Evolutionary conservation across 2,113 vertebrate genomes (phyloP).

Genomic region (Hipposideros armiger): DNA sequence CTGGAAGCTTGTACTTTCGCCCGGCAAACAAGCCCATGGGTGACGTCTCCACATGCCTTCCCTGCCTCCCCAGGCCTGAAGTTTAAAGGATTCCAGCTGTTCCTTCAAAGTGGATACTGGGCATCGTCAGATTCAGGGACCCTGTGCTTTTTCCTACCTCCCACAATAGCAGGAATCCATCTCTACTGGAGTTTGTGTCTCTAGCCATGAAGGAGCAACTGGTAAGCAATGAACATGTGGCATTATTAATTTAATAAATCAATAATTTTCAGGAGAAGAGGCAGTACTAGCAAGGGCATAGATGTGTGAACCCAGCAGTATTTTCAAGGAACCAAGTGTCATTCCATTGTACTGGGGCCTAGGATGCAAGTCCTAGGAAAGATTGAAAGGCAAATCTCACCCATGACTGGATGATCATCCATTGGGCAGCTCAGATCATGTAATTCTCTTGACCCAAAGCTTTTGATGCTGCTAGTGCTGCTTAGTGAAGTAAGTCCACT

Average conservation of each 20-base stretch:
- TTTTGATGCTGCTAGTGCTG: background rate
- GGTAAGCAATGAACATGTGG: background rate
- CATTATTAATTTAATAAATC: background rate
- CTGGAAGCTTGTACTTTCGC: background rate
- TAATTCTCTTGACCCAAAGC: background rate
- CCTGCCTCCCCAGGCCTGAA: background rate
- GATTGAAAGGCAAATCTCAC: background rate
- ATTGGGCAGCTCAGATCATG: background rate
- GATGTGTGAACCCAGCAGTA: background rate
- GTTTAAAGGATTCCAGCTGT: background rate
- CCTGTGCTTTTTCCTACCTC: background rate
- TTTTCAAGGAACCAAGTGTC: background rate
- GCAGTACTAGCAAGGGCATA: background rate
- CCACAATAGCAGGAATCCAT: background rate
- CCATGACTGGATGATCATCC: accelerated
- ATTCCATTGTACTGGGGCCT: background rate
- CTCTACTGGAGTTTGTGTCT: background rate
- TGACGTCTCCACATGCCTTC: background rate
- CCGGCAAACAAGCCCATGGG: background rate
- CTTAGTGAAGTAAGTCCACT: background rate
- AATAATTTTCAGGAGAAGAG: background rate
- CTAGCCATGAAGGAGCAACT: background rate
- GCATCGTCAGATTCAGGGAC: background rate
- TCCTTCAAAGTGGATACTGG: background rate
- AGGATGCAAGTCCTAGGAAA: too few species aligned